Evolutionary conservation across 1,140 invertebrate genomes (phyloP), one percentile per base, ranked within the genome.

Genomic region (Dinoponera quadriceps): DNA sequence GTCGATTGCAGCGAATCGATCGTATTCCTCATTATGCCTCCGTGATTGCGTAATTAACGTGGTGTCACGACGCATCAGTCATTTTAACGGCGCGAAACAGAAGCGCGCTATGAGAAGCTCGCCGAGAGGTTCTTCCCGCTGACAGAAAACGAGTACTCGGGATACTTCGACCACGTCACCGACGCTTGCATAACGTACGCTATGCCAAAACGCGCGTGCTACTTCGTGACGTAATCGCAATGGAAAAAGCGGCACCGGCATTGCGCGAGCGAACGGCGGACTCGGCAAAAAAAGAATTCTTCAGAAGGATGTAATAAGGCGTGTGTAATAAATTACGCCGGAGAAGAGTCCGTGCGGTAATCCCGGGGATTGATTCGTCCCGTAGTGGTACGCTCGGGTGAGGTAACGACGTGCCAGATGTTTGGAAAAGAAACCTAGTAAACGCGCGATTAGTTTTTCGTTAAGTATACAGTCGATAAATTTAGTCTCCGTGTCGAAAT

Each of bases 61-160:
- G 27, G 27, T 65, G 48, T 86, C 85, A 44, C 59, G 38, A 13
- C 1, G 22, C 13, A 55, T 77, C 72, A 65, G 73, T 84, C 69
- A 75, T 51, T 65, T 60, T 48, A n/a, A 63, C 65, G 69, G 75
- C 59, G 75, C 59, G 75, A 83, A 71, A 27, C 29, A 54, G 49
- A 83, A 65, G 84, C 66, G 48, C 49, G 63, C 77, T 14, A 62
- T 49, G 16, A 16, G 51, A 44, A 69, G 55, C 5, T 57, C 20
- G 22, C 14, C n/a, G n/a, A 25, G n/a, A 5, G 0, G 38, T 75
- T 75, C 49, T 77, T 22, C 72, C 71, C 14, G 72, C 84, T 83
- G 84, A 83, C 84, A 83, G 83, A 87, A n/a, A n/a, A 90, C 38
- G 38, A 44, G 38, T 44, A 72, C 25, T 71, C 14, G 60, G 55